Evolutionary conservation across 2,113 vertebrate species (phyloP), one percentile per base, ranked within the genome.

Genomic region (Porphyrio hochstetteri): DNA sequence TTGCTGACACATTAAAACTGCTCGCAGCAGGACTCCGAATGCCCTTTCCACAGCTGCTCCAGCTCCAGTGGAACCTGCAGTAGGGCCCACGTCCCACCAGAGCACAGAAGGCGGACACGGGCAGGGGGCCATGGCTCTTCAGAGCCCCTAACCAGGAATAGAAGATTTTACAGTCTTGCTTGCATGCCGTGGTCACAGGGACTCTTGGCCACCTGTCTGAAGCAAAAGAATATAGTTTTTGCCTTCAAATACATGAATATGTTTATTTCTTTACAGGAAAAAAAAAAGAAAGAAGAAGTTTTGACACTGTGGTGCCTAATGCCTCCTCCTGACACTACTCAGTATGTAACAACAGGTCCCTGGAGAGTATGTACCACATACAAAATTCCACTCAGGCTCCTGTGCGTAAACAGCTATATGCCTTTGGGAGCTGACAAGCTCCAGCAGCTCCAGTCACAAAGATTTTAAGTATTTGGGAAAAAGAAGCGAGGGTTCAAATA

Each of bases 301-400:
- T 86, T 78, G 46, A 95, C 60, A 84, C 40, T 46, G 1, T 2
- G 11, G 57, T 63, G 14, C n/a, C 35, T 63, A 72, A 69, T 63
- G 75, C n/a, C 27, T 95, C 46, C 69, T 83, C 64, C 55, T 92
- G 75, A 92, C n/a, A 48, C 52, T 88, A 63, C 35, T 79, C 83
- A 65, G 25, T 20, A n/a, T 18, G 44, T 23, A 82, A n/a, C 13
- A 79, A 80, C 59, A 67, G 25, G 8, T 90, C 91, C 61, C 79
- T 24, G 25, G 27, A 86, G 80, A 82, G 17, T 18, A 7, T 5
- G 20, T 29, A 29, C 52, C 4, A 2, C 36, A 90, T 31, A 33
- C 64, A 93, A 92, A 48, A 82, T 59, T 81, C 55, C 79, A 86
- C 31, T 50, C 78, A 10, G 38, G 44, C 50, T 89, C 67, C 24